Conservation (phyloP, 1,140 invertebrate genomes). For the Fopius arisanus region DNA sequence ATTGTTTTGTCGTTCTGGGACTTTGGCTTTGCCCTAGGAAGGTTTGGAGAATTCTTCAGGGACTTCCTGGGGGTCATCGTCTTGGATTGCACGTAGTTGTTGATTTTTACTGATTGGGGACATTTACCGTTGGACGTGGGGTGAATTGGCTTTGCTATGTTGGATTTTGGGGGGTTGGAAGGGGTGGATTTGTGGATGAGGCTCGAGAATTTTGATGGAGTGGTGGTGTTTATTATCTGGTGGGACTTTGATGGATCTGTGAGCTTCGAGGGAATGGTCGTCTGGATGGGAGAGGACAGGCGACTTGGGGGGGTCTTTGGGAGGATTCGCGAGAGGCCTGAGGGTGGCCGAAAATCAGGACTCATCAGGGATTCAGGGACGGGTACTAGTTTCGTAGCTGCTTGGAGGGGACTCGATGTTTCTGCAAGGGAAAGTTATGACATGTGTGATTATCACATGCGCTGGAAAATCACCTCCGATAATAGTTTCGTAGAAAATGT, state of each 20-base stretch:
- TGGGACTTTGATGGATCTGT: slow-evolving; percentile 50
- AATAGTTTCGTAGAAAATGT: neutral
- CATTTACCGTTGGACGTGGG: slow-evolving; percentile 50
- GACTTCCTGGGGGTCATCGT: slow-evolving; percentile 48
- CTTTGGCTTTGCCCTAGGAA: slow-evolving; percentile 35
- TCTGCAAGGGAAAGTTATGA: slow-evolving; percentile 44
- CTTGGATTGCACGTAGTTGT: slow-evolving; percentile 61
- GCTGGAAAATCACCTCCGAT: too few relatives aligned
- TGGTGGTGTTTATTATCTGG: slow-evolving; percentile 51
- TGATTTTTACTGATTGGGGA: slow-evolving; percentile 58
- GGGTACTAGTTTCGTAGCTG: slow-evolving; percentile 83
- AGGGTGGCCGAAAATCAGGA: slow-evolving; percentile 75
- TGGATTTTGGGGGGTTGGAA: slow-evolving; percentile 45
- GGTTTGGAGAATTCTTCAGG: slow-evolving; percentile 51
- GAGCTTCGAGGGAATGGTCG: slow-evolving; percentile 50
- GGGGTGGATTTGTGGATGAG: slow-evolving; percentile 46
- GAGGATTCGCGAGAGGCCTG: slow-evolving; percentile 53
- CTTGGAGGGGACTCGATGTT: slow-evolving; percentile 73
- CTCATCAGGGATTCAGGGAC: slow-evolving; percentile 87
- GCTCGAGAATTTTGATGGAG: slow-evolving; percentile 51
- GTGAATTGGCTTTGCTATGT: slow-evolving; percentile 53
- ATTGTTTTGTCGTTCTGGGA: slow-evolving; percentile 43
- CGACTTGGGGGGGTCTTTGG: slow-evolving; percentile 55
- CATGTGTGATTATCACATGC: too few relatives aligned
- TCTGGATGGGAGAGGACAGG: slow-evolving; percentile 55